Base-by-base conservation (phyloP, 2,888 invertebrate genomes). In the Lycia hirtaria region DNA sequence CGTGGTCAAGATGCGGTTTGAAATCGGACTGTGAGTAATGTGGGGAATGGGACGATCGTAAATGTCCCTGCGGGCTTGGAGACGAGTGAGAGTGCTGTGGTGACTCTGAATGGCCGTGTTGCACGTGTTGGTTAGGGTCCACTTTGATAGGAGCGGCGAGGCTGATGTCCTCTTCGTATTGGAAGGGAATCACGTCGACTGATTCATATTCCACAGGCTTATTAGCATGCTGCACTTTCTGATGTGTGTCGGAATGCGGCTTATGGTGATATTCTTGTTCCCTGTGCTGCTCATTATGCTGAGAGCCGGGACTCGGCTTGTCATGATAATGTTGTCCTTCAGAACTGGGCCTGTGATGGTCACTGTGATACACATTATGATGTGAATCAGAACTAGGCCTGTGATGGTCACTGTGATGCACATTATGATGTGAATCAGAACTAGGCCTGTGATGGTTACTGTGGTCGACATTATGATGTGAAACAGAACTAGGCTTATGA, bases 81-180 rank as follows among this genome's bases (percentile, higher is more conserved):
- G 72, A 57, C 17, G 60, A 38, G 4, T 59, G 65, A 7, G 64
- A 54, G 22, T 68, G 69, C 4, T 71, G 60, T n/a, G 68, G 65
- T 5, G 66, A 51, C 28, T 65, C 64, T 6, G 71, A 22, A 14
- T 62, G 65, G 0, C 49, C 53, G 14, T 61, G 64, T 26, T 78
- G 72, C 17, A 81, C 69, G 40, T 85, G 84, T 60, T 85, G 85
- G 62, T 72, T 75, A 12, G 83, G 85, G 54, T 87, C 75, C 4
- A 83, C 82, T 63, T 80, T 80, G 62, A 87, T 82, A 15, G 77
- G 66, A 41, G 80, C 82, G 22, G 75, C 37, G 37, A 84, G 62
- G 19, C 71, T 73, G 49, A 87, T 81, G 54, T 88, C 78, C 66
- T 85, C 83, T 64, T 87, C 85, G 60, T 83, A 84, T 63, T 88